These are phyloP conservation scores for Hermatobates lingyangjiaoensis DNA, from an alignment of 1,140 invertebrate species.

Conservation along the genomic window DNA sequence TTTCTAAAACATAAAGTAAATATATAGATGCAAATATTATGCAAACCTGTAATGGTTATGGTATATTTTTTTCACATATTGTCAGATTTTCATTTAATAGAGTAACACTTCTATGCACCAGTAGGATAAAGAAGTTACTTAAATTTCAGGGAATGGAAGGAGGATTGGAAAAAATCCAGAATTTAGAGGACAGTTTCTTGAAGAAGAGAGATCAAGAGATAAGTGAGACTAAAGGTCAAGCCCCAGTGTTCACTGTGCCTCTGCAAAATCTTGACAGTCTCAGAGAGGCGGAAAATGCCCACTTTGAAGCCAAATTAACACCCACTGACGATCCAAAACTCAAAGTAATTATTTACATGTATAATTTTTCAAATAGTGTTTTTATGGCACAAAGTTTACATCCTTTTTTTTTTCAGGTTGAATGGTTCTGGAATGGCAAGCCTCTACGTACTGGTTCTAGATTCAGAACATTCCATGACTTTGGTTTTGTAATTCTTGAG, in stretches of 20 bases:
- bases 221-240: conserved; percentile 52
- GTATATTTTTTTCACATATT: too few relatives aligned
- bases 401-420: conserved; percentile 34
- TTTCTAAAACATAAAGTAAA: too few relatives aligned
- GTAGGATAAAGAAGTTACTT: too few relatives aligned
- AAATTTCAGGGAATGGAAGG: conserved; percentile 64
- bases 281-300: conserved; percentile 76
- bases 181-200: conserved; percentile 69
- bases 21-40: too few relatives aligned
- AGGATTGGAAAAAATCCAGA: conserved; percentile 78
- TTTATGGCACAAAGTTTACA: background rate
- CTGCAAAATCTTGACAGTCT: conserved; percentile 68
- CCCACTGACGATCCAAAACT: conserved; percentile 88
- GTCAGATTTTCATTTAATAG: too few relatives aligned
- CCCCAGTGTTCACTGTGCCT: conserved; percentile 79
- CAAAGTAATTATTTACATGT: conserved; percentile 33
- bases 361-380: background rate
- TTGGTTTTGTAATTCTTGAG: conserved; percentile 84
- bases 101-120: too few relatives aligned
- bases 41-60: too few relatives aligned
- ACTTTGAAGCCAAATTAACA: conserved; percentile 82
- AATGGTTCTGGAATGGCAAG: conserved; percentile 91
- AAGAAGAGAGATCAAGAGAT: conserved; percentile 44
- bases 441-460: conserved; percentile 71
- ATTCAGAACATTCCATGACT: conserved; percentile 86